Evolutionary conservation across 2,888 invertebrate genomes (phyloP).

Genomic region (Suillia variegata): DNA sequence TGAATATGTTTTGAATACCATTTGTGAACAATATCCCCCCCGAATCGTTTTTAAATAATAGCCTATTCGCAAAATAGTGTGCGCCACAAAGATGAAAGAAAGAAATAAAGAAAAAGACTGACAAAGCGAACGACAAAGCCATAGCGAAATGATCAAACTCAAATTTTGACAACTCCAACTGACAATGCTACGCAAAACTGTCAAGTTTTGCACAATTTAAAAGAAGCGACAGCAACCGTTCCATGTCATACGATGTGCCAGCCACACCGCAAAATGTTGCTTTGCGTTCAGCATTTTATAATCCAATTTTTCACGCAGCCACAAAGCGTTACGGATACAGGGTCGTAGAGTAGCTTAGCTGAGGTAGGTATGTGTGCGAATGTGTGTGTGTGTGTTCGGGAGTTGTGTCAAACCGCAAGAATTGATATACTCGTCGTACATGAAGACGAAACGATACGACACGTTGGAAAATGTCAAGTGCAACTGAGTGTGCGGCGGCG

Average conservation of each 20-base stretch:
- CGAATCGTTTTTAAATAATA: too few relatives aligned
- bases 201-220: constrained; percentile 25
- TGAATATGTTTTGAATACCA: too few relatives aligned
- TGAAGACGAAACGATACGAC: neutral
- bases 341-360: too few relatives aligned
- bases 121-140: constrained; percentile 12
- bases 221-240: neutral
- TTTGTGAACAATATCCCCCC: too few relatives aligned
- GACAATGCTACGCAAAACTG: constrained; percentile 25
- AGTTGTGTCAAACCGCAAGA: neutral
- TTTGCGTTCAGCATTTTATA: constrained; percentile 38
- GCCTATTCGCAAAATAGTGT: too few relatives aligned
- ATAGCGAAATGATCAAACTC: neutral
- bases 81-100: neutral
- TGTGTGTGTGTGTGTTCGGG: too few relatives aligned
- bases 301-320: constrained; percentile 41
- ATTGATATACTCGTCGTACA: too few relatives aligned
- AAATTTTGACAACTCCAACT: constrained; percentile 18
- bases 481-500: neutral
- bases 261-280: constrained; percentile 6
- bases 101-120: neutral
- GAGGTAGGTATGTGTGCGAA: too few relatives aligned
- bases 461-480: neutral
- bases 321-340: constrained; percentile 12
- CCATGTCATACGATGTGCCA: neutral